Evolutionary conservation across 2,113 vertebrate species (phyloP).

Genomic region (Leptodactylus fuscus): DNA sequence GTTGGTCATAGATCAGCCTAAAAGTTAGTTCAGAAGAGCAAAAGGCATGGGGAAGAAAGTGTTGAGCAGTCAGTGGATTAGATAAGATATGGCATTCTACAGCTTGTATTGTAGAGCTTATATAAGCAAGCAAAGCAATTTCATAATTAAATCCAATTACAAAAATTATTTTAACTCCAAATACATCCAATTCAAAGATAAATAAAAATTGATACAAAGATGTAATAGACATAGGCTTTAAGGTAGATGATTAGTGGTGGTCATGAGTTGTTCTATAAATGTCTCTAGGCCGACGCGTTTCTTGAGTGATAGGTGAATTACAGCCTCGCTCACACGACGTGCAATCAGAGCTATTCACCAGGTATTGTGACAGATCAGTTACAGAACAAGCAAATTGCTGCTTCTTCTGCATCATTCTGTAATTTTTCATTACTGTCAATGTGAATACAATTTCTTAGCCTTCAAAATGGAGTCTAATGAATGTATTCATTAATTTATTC

Average conservation of each 20-base stretch:
- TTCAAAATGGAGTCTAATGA: neutral
- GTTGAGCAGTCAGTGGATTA: no score
- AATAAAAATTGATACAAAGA: no score
- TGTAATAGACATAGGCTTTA: no score
- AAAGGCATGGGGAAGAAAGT: no score
- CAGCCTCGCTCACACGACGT: neutral
- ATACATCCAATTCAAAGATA: no score
- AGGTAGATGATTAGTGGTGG: neutral
- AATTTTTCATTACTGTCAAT: slow-evolving; percentile 10
- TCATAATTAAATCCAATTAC: no score
- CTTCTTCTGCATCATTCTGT: slow-evolving; percentile 13
- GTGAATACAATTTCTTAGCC: neutral
- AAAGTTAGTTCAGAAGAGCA: no score
- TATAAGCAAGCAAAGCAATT: no score
- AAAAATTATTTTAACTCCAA: no score
- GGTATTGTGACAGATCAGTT: slow-evolving; percentile 16
- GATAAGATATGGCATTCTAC: no score
- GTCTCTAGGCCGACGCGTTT: neutral
- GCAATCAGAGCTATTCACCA: slow-evolving; percentile 19
- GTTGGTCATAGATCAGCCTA: no score
- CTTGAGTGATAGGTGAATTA: neutral
- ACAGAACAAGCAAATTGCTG: slow-evolving; percentile 13
- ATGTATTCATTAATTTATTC: neutral
- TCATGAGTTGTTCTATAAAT: neutral
- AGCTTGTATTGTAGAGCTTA: no score